Base-by-base conservation (phyloP, 2,888 invertebrate species). In the Ophion ellenae region DNA sequence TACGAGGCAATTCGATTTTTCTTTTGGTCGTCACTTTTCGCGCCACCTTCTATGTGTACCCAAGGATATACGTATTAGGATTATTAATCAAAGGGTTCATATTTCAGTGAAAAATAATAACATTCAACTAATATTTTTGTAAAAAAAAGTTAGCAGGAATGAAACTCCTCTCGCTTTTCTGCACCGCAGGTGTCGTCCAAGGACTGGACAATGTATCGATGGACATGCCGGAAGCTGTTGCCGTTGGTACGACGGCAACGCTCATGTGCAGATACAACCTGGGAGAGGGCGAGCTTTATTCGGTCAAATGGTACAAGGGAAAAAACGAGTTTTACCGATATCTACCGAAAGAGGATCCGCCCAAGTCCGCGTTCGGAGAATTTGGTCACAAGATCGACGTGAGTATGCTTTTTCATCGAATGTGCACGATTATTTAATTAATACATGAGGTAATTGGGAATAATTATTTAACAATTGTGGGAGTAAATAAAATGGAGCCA, bases 271-370 rank as follows among this genome's bases (percentile, higher is more conserved):
- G 95, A 89, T 97, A 97, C 95, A 96, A 97, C 93, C 94, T 97
- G 81, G 96, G 97, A 93, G 96, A 96, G 71, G 97, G 97, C 90
- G 96, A 96, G 1, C 94, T 97, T 17, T 97, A 97, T 94, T 96
- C 97, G 82, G 97, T 97, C 88, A 97, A 97, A 94, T 97, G 97
- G 97, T 97, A 97, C 95, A 96, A 97, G 89, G 97, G 97, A 7
- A 92, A 95, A 17, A 95, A 96, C 88, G 97, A 97, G 93, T 97
- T 97, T 95, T 97, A 96, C 95, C 95, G 97, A 92, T 97, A 96
- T 93, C 96, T 97, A 88, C 97, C 97, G 2, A 97, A 97, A 92
- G 97, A 97, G 93, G 94, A 96, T 88, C 97, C 97, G 4, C 96
- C 96, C 89, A 97, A 96, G 36, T 95, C 96, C 89, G 96, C 97